Percentiles rank a stretch among this genome's conserved stretches.
Conservation (phyloP, 1,140 invertebrate species). For the Tyrophagus putrescentiae region DNA sequence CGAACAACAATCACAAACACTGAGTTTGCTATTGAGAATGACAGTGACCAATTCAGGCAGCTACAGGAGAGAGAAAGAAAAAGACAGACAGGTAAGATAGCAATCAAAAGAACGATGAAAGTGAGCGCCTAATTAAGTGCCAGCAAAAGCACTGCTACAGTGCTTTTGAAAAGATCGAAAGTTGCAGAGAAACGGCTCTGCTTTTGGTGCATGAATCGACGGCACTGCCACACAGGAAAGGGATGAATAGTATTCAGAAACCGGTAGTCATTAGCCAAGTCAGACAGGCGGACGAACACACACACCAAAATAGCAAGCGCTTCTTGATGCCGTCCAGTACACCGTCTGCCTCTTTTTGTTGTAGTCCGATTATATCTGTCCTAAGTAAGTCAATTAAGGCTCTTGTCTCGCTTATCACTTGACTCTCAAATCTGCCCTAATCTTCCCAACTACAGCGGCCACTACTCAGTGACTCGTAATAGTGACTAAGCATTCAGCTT, state of each 20-base stretch:
- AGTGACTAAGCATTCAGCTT: too few species aligned
- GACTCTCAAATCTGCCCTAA: constrained; percentile 7
- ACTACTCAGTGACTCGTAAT: too few species aligned
- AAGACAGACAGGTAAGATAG: neutral
- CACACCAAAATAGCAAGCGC: too few species aligned
- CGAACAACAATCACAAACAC: too few species aligned
- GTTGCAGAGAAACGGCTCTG: neutral
- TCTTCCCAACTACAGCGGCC: too few species aligned
- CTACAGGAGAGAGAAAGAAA: too few species aligned
- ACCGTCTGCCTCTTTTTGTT: neutral
- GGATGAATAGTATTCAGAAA: neutral
- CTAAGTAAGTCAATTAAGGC: neutral
- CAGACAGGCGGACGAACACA: neutral
- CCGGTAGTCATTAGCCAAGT: constrained; percentile 6
- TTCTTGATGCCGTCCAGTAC: too few species aligned
- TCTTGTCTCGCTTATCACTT: constrained; percentile 1
- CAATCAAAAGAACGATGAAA: neutral
- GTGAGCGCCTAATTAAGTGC: constrained; percentile 11
- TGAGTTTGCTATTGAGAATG: too few species aligned
- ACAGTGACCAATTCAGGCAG: neutral
- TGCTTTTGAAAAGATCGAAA: neutral
- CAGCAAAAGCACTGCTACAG: constrained; percentile 1
- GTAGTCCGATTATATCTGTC: neutral
- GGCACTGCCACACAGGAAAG: neutral
- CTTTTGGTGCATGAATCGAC: neutral